A percentile compares a stretch with the other conserved stretches of the same genome.
These are phyloP conservation scores for Hipparchia semele DNA, from an alignment of 2,888 invertebrate genomes.

Conservation along the genomic window DNA sequence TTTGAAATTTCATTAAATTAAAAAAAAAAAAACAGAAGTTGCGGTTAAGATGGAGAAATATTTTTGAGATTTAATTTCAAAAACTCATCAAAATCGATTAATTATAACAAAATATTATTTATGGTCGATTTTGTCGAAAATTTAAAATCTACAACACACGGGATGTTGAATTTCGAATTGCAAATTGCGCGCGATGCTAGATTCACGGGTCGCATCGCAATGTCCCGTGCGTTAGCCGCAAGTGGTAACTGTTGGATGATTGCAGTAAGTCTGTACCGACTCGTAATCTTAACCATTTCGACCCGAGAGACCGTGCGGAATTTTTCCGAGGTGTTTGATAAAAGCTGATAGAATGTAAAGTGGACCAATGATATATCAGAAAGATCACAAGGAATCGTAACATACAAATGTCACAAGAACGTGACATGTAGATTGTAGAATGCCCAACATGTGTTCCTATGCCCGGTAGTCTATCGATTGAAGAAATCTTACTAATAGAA, in stretches of 20 bases:
- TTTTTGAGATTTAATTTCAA: neutral
- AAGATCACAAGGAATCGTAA: too few species aligned
- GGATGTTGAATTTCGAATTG: conserved; percentile 40
- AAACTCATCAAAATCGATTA: neutral
- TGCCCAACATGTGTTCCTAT: too few species aligned
- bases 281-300: conserved; percentile 70
- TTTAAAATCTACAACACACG: conserved; percentile 16
- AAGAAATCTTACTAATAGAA: too few species aligned
- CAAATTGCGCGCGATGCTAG: conserved; percentile 48
- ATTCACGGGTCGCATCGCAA: conserved; percentile 46
- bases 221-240: conserved; percentile 65
- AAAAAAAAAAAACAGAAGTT: neutral
- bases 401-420: too few species aligned
- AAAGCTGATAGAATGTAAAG: neutral
- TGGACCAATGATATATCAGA: too few species aligned
- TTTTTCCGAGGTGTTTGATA: neutral
- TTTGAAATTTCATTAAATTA: neutral
- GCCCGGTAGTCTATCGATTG: too few species aligned
- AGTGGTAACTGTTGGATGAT: conserved; percentile 67
- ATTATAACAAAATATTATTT: neutral
- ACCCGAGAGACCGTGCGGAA: neutral
- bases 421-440: too few species aligned
- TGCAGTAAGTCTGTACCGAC: conserved; percentile 66
- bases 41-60: neutral
- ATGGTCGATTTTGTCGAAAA: neutral